phyloP scores from a whole-genome alignment of 2,888 invertebrate genomes.

The Girardia tigrina region DNA sequence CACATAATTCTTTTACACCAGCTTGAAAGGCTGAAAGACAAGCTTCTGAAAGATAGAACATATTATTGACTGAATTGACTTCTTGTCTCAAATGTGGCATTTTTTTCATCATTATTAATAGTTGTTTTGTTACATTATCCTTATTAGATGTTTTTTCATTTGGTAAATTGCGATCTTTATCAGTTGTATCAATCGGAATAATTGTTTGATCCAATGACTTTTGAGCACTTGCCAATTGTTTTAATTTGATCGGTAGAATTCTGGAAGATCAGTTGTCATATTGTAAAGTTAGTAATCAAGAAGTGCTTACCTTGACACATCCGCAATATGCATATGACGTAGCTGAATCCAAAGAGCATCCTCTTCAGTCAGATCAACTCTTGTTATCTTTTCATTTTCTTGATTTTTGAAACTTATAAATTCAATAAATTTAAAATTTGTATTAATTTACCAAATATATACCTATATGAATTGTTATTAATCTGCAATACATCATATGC shows the following conservation, averaged over 20 bases:
- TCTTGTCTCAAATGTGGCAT: conserved; percentile 8
- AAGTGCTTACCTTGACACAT: neutral
- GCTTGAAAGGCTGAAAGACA: neutral
- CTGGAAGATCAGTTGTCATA: too few relatives aligned
- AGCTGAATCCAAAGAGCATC: neutral
- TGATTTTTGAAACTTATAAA: neutral
- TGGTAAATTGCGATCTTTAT: neutral
- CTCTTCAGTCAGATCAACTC: neutral
- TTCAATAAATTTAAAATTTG: neutral
- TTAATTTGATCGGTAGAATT: neutral
- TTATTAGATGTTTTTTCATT: neutral
- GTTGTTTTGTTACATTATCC: neutral
- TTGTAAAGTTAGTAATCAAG: neutral
- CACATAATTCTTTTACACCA: neutral
- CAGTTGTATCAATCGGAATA: neutral
- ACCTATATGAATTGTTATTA: neutral
- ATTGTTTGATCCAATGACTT: neutral
- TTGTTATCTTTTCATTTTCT: neutral
- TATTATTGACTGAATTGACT: neutral
- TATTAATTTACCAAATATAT: neutral
- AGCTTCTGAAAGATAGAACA: conserved; percentile 10
- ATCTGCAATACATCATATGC: conserved; percentile 14
- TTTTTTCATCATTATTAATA: neutral
- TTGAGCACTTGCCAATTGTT: neutral
- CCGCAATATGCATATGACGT: neutral